Conservation (phyloP, 1,140 invertebrate species). For the Littorina saxatilis region DNA sequence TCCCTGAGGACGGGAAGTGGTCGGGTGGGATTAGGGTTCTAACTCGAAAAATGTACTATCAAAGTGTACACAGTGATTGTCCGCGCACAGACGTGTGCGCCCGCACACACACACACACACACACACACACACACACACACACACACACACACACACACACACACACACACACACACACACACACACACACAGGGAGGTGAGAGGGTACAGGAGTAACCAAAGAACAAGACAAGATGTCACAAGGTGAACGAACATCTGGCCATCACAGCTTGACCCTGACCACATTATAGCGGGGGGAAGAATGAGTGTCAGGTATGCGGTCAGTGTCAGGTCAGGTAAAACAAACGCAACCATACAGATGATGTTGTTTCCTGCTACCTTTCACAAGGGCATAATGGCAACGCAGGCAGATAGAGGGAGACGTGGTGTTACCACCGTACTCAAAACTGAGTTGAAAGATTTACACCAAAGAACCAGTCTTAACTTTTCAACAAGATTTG, state of each 20-base stretch:
- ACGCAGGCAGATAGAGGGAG: neutral
- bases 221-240: neutral
- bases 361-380: neutral
- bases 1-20: too few species aligned
- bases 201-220: neutral
- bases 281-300: too few species aligned
- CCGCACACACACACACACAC: neutral
- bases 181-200: conserved; percentile 10
- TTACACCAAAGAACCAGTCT: too few species aligned
- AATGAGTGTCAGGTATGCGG: too few species aligned
- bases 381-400: neutral
- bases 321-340: too few species aligned
- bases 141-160: conserved; percentile 22
- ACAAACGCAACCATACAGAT: neutral
- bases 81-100: neutral
- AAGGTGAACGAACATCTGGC: neutral
- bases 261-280: neutral
- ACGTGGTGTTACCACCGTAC: too few species aligned
- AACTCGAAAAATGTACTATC: too few species aligned
- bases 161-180: neutral
- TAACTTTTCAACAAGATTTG: too few species aligned
- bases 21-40: too few species aligned
- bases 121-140: conserved; percentile 17
- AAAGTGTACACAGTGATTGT: too few species aligned
- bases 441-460: too few species aligned